Evolutionary conservation across 2,888 invertebrate species (phyloP).

Genomic region (Campoplex nolae): DNA sequence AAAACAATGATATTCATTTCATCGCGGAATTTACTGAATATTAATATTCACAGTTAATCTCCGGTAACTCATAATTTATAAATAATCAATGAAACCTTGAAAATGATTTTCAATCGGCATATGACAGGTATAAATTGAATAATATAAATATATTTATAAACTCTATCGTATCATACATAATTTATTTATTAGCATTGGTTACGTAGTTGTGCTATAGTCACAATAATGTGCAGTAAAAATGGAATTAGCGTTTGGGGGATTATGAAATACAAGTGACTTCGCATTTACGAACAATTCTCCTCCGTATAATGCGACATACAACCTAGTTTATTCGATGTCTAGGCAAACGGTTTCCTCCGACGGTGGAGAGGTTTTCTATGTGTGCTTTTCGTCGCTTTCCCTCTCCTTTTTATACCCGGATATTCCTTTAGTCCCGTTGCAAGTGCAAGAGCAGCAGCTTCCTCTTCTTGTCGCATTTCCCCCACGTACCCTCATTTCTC

Average conservation of each 20-base stretch:
- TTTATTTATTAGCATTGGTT: not conserved
- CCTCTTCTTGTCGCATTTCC: slow-evolving; percentile 45
- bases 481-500: slow-evolving; percentile 27
- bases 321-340: slow-evolving; percentile 28
- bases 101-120: not conserved
- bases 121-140: not conserved
- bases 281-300: slow-evolving; percentile 20
- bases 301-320: not conserved
- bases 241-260: slow-evolving; percentile 16
- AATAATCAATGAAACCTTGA: not conserved
- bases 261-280: slow-evolving; percentile 11
- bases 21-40: not conserved
- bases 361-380: slow-evolving; percentile 8
- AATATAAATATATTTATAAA: not conserved
- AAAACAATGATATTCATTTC: not conserved
- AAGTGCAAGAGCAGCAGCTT: not conserved
- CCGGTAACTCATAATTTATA: not conserved
- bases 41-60: not conserved
- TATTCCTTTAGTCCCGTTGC: slow-evolving; percentile 25
- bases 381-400: slow-evolving; percentile 3
- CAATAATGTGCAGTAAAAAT: not conserved
- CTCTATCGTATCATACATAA: not conserved
- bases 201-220: not conserved
- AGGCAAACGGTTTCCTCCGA: slow-evolving; percentile 10
- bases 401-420: not conserved